These are phyloP conservation scores for Zaprionus africanus DNA, from an alignment of 1,140 invertebrate genomes.

Conservation along the genomic window DNA sequence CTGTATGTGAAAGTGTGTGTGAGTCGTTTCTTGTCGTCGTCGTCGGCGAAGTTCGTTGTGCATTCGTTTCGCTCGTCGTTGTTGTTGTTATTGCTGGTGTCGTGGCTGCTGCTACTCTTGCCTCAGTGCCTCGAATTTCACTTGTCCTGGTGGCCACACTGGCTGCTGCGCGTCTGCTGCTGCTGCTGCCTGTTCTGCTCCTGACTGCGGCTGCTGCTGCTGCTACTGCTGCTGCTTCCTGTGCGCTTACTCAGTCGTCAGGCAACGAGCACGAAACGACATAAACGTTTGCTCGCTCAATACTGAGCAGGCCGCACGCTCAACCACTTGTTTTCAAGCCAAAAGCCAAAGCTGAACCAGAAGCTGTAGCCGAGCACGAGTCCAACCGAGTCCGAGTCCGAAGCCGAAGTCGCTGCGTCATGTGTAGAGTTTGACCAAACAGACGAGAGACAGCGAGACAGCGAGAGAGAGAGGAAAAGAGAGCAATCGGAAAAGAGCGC, in stretches of 20 bases:
- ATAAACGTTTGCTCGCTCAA: conserved; percentile 74
- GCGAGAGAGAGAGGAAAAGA: neutral
- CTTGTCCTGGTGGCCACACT: conserved; percentile 48
- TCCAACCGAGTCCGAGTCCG: conserved; percentile 20
- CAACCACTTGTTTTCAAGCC: conserved; percentile 84
- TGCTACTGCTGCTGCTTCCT: conserved; percentile 48
- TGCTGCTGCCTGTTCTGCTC: conserved; percentile 42
- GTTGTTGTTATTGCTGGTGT: conserved; percentile 25
- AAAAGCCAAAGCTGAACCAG: conserved; percentile 40
- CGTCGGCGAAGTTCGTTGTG: conserved; percentile 55
- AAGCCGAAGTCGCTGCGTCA: conserved; percentile 44
- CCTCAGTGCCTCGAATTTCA: conserved; percentile 72
- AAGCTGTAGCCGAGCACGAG: conserved; percentile 36
- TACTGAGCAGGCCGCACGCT: conserved; percentile 67
- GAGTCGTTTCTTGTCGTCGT: conserved; percentile 36
- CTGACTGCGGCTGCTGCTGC: conserved; percentile 26
- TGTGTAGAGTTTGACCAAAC: conserved; percentile 52
- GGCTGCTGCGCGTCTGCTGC: conserved; percentile 62
- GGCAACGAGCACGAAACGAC: conserved; percentile 71
- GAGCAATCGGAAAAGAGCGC: conserved; percentile 1
- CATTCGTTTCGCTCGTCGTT: conserved; percentile 55
- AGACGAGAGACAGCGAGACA: conserved; percentile 19
- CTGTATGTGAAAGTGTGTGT: conserved; percentile 9
- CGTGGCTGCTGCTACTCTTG: conserved; percentile 5
- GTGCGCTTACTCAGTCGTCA: conserved; percentile 59